Conservation (phyloP, 2,113 vertebrate genomes). For the Picathartes gymnocephalus region DNA sequence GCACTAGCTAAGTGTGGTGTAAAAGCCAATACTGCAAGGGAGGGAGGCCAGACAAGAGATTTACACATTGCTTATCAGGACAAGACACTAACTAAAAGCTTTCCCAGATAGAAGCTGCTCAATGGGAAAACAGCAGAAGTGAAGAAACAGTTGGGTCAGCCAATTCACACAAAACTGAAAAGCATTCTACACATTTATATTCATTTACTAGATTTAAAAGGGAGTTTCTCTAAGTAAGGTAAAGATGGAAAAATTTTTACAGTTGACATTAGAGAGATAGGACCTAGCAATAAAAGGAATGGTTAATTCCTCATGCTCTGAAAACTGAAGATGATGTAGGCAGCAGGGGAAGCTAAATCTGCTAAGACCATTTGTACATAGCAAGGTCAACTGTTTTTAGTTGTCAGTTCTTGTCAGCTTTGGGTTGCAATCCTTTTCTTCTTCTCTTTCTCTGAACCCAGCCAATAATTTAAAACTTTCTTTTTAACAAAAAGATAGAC, state of each 20-base stretch:
- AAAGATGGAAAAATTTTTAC: background rate
- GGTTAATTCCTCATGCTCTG: background rate
- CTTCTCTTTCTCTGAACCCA: background rate
- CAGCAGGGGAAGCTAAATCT: background rate
- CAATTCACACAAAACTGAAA: background rate
- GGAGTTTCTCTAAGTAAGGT: background rate
- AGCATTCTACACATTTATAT: background rate
- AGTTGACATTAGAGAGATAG: background rate
- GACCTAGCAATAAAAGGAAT: background rate
- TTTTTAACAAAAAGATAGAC: background rate
- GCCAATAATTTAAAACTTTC: background rate
- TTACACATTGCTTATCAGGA: background rate
- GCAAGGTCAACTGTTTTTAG: constrained; percentile 5
- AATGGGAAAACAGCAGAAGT: background rate
- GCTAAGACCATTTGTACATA: background rate
- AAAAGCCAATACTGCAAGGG: background rate
- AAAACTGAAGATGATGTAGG: background rate
- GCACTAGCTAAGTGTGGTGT: background rate
- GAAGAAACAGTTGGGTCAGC: background rate
- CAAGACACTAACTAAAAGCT: background rate
- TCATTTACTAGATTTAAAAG: background rate
- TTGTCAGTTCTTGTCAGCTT: background rate
- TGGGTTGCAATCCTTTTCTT: background rate
- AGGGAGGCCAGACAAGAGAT: background rate
- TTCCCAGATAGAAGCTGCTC: background rate